Evolutionary conservation across 2,113 vertebrate genomes (phyloP).

Genomic region (Nerophis lumbriciformis): DNA sequence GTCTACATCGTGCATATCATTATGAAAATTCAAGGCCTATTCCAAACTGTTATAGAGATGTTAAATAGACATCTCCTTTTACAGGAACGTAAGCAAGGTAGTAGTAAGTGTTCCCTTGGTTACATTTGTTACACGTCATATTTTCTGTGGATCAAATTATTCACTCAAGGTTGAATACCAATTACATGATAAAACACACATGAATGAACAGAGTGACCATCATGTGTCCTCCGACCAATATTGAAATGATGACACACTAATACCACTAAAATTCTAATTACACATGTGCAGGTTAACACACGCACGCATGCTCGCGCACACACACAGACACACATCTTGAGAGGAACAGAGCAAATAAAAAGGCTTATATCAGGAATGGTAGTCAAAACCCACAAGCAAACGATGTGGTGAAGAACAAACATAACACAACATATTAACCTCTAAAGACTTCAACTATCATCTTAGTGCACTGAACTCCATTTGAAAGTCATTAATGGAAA

Average conservation of each 20-base stretch:
- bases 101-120: conserved; percentile 1
- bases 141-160: conserved; percentile 22
- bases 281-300: not conserved
- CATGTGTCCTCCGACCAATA: not conserved
- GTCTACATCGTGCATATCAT: not conserved
- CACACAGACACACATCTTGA: not conserved
- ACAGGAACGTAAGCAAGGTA: not conserved
- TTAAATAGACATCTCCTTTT: not conserved
- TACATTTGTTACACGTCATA: conserved; percentile 4
- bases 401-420: not conserved
- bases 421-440: not conserved
- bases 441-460: not conserved
- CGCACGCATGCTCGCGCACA: not conserved
- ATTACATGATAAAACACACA: conserved; percentile 28
- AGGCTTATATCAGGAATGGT: conserved; percentile 6
- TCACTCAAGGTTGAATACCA: conserved; percentile 58
- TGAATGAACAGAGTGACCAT: conserved; percentile 6
- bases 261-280: not conserved
- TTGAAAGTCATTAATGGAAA: conserved; percentile 49
- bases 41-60: conserved; percentile 3
- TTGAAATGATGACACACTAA: conserved; percentile 2
- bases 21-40: not conserved
- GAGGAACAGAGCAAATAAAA: conserved; percentile 44
- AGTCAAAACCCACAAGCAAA: conserved; percentile 8
- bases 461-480: not conserved